phyloP scores from a whole-genome alignment of 2,797 vertebrate species.

The Sebastes diaconus region DNA sequence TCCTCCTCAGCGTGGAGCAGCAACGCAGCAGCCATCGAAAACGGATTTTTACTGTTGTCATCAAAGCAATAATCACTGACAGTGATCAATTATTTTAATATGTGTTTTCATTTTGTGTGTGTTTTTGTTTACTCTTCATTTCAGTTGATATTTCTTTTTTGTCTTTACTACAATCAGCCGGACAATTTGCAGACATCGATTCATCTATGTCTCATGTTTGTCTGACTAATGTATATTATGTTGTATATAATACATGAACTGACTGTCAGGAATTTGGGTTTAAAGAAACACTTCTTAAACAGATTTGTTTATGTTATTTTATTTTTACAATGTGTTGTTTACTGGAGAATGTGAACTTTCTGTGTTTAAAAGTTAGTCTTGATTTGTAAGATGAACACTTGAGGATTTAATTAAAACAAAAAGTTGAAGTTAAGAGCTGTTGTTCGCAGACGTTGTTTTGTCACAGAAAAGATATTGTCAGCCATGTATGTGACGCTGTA shows the following conservation, averaged over 20 bases:
- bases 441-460: neutral
- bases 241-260: constrained; percentile 17
- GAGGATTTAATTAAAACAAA: constrained; percentile 56
- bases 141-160: neutral
- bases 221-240: neutral
- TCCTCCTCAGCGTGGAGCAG: neutral
- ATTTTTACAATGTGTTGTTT: constrained; percentile 34
- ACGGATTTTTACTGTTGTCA: neutral
- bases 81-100: neutral
- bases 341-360: constrained; percentile 63
- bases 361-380: constrained; percentile 19
- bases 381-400: constrained; percentile 44
- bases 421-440: neutral
- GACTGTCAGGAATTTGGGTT: constrained; percentile 31
- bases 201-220: neutral
- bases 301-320: constrained; percentile 1
- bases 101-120: neutral
- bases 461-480: neutral
- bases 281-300: neutral
- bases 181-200: neutral
- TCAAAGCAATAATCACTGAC: constrained; percentile 29
- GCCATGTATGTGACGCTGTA: neutral
- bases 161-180: neutral
- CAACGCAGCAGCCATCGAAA: neutral
- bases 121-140: constrained; percentile 15